Base-by-base conservation (phyloP, 2,113 vertebrate species). In the Pimephales promelas region DNA sequence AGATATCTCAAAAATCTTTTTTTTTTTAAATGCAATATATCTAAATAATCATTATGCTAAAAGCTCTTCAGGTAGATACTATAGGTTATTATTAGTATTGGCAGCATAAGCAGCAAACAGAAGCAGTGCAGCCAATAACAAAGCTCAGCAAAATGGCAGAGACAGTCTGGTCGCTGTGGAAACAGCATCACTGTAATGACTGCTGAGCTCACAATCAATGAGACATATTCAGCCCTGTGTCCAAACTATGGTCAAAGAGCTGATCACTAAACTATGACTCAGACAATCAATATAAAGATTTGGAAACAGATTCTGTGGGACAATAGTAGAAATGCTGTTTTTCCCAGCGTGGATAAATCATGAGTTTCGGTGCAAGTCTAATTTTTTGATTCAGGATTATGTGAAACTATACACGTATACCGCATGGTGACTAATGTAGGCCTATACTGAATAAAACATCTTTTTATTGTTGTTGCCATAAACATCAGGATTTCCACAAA, bases 181-280 rank as follows among this genome's bases (percentile, higher is more conserved):
- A 77, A 82, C 79, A 78, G 64, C 57, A 52, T 81, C 79, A 81
- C 62, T 45, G 56, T 62, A 40, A 64, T 31, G 76, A 79, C 62
- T 72, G 83, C 75, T 84, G 83, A 79, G 49, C 80, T 78, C 64
- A 79, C 28, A 86, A 85, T 78, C n/a, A 72, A 36, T 82, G 72
- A 59, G 24, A 62, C 57, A 47, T 70, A 61, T 82, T 62, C 14
- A 16, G 54, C 36, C 10, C 54, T 20, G 20, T 24, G 57, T 24
- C 59, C 70, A 75, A 64, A 61, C 52, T 31, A 24, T 34, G 14
- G 49, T 57, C 31, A 57, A 83, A 77, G 70, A 75, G 68, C 70
- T 68, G 59, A 31, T 43, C 62, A 47, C 49, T 77, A 68, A 59
- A 70, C 73, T 45, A 36, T 57, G 47, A 18, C 72, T 76, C 72